phyloP scores from a whole-genome alignment of 1,140 invertebrate species.

The Leucophenga varia region DNA sequence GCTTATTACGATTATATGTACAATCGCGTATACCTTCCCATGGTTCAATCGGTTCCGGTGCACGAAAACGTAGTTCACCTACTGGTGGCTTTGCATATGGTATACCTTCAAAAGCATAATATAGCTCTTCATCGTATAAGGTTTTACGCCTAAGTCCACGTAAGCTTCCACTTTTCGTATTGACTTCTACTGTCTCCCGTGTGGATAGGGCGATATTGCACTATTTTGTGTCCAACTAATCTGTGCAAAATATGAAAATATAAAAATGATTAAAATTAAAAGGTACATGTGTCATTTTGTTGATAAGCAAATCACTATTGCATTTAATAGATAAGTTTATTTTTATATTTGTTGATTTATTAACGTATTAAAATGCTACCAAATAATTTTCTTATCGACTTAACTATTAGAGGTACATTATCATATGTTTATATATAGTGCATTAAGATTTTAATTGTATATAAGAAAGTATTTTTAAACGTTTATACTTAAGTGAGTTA shows the following conservation, averaged over 20 bases:
- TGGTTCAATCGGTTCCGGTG: constrained; percentile 58
- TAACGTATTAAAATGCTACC: too few relatives aligned
- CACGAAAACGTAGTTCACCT: constrained; percentile 64
- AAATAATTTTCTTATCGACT: too few relatives aligned
- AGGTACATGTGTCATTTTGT: too few relatives aligned
- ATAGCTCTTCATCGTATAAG: constrained; percentile 36
- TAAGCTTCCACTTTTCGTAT: constrained; percentile 29
- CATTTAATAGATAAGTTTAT: too few relatives aligned
- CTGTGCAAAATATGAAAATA: constrained; percentile 18
- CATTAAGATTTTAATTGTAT: too few relatives aligned
- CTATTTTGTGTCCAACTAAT: constrained; percentile 32
- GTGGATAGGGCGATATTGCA: constrained; percentile 33
- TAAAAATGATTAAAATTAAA: too few relatives aligned
- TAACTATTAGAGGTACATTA: too few relatives aligned
- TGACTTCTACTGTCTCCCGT: constrained; percentile 23
- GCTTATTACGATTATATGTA: constrained; percentile 24
- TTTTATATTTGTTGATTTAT: too few relatives aligned
- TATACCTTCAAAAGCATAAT: constrained; percentile 60
- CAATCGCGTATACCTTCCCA: constrained; percentile 60
- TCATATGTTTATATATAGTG: too few relatives aligned
- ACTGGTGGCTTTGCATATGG: constrained; percentile 69
- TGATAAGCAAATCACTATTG: too few relatives aligned
- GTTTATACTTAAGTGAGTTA: too few relatives aligned
- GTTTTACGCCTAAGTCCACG: constrained; percentile 32
- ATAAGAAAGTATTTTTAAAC: too few relatives aligned